Evolutionary conservation across 92 coral and sea anemone species (phyloP), one percentile per base, ranked within the genome.

Genomic region (Epizoanthus rinbou): DNA sequence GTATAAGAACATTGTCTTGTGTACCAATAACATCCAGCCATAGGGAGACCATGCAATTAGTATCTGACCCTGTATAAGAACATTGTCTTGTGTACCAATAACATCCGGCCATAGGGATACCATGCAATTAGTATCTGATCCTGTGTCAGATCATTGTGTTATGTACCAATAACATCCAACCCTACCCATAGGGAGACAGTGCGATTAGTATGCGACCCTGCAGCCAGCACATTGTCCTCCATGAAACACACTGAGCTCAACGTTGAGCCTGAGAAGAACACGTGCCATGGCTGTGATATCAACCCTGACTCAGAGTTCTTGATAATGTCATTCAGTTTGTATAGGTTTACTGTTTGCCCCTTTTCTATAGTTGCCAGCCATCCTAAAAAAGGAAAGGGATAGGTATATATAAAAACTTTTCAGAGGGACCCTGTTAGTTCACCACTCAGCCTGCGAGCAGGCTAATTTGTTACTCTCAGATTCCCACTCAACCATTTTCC

Each of bases 121-220:
- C 31, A 28, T 2, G 31, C 31, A 37, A 37, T 37, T 37, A 37
- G 43, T 37, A 6, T 37, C 2, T 37, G 43, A 37, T 4, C 43
- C 43, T 37, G 43, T 37, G 43, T 37, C 43, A 37, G 5, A 37
- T 1, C 43, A 47, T 47, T 47, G 3, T 6, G 71, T 78, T 39
- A 78, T 25, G 82, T 19, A 15, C 90, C 89, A 43, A 91, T 71
- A 57, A 79, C 71, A 67, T 93, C 91, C 50, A 93, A 64, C 23
- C 98, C 99, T 60, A 92, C 94, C 99, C 99, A 96, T 70, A 96
- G 79, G 57, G 97, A 94, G 25, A 96, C 74, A 9, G 91, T 76
- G 41, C 93, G 91, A 31, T 91, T 86, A 17, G 99, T 90, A 28
- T 87, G 85, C 47, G 99, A 93, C 57, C 96, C 91, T 14, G 91